Evolutionary conservation across 1,140 invertebrate genomes (phyloP), one percentile per base, ranked within the genome.

Genomic region (Meloidogyne exigua): DNA sequence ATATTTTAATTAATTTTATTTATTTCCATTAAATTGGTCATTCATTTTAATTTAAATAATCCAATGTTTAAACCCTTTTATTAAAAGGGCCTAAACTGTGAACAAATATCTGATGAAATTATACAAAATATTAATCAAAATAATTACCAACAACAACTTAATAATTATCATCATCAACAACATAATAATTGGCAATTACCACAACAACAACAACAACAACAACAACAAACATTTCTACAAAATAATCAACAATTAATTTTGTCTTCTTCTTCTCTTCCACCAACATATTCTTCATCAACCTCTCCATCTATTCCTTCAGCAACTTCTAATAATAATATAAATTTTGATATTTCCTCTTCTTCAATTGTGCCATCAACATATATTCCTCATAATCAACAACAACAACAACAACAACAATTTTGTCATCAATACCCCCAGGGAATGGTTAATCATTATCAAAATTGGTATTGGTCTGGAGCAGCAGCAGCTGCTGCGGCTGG

Each of bases 201-300:
- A 39, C 4, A 0, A 57, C 49, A 57, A 57, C 3, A 4, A 57
- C 49, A 57, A 57, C 36, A 3, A 39, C 4, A 0, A 57, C 49
- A 57, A 57, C 3, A 4, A 57, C 49, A 57, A 57, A 57, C 49
- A 57, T 57, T 57, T 57, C 4, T n/a, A 9, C 49, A 57, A 57
- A 57, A 57, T 57, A 57, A 57, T 57, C 44, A 49, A 49, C 44
- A 49, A 57, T 57, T 57, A 57, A 18, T 57, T n/a, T 32, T 32
- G 7, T 3, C 28, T 3, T 3, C 28, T 32, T 32, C 28, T 32
- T 57, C 49, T n/a, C 21, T 12, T 57, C n/a, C 9, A n/a, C 49
- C 49, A 57, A 57, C 49, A 57, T 57, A 57, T 57, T 57, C 49
- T 57, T 57, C 49, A n/a, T 57, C 49, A 57, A 57, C 49, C 21